phyloP scores from a whole-genome alignment of 2,797 vertebrate genomes.

The Rhinophrynus dorsalis region DNA sequence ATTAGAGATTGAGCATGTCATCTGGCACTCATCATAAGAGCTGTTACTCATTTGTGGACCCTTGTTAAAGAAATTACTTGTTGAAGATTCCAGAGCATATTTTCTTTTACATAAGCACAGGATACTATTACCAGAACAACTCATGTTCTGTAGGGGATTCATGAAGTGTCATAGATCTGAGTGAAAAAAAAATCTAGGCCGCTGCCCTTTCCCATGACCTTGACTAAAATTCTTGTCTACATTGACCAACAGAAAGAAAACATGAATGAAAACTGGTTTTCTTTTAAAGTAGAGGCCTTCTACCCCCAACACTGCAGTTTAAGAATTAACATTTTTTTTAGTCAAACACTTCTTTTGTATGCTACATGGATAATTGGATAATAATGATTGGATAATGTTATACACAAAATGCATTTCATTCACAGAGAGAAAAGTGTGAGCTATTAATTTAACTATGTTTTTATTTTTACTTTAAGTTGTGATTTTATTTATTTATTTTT shows the following conservation, averaged over 20 bases:
- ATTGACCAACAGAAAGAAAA: conserved; percentile 54
- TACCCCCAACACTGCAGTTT: conserved; percentile 3
- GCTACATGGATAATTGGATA: too few relatives aligned
- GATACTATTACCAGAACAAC: conserved; percentile 29
- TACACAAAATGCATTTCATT: too few relatives aligned
- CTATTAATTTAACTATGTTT: too few relatives aligned
- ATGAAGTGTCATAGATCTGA: conserved; percentile 48
- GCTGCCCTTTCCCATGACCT: conserved; percentile 67
- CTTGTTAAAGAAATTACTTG: conserved; percentile 23
- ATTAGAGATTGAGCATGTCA: conserved; percentile 31
- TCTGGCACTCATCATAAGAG: conserved; percentile 44
- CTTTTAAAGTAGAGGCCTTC: conserved; percentile 23
- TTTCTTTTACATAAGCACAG: conserved; percentile 25
- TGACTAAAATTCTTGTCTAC: conserved; percentile 61
- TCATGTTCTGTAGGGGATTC: conserved; percentile 49
- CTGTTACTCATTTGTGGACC: conserved; percentile 15
- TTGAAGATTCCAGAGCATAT: conserved; percentile 12
- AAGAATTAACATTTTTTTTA: conserved; percentile 28
- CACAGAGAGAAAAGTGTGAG: too few relatives aligned
- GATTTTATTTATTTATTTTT: too few relatives aligned
- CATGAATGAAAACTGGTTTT: conserved; percentile 57
- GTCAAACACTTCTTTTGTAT: conserved; percentile 10
- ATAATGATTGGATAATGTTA: too few relatives aligned
- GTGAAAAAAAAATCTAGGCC: conserved; percentile 60
- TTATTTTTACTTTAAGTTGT: too few relatives aligned